Base-by-base conservation (phyloP, 2,797 vertebrate species). In the Paedocypris micromegethes region DNA sequence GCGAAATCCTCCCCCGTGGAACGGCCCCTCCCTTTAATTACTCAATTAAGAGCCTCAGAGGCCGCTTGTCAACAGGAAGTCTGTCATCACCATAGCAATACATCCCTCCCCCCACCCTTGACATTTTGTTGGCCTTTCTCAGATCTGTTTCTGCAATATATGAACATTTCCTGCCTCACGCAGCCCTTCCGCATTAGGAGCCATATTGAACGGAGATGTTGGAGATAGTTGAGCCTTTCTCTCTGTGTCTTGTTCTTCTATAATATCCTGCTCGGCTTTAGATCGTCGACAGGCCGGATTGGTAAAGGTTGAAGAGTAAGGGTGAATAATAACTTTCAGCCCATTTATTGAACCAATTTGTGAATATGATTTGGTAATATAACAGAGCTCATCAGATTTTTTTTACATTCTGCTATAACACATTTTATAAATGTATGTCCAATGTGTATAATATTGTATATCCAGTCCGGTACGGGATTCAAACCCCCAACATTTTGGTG, bases 41-140 rank as follows among this genome's bases (percentile, higher is more conserved):
- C 68, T 72, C 71, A 66, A 67, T 82, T 88, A 85, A 23, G 23
- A 23, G 84, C 80, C 80, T 80, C 77, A 58, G 75, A 78, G 81
- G 83, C 81, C 85, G 84, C 85, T 88, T 87, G 85, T 83, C 81
- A 83, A 85, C 86, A 88, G 85, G 85, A 88, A 84, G 72, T 70
- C 78, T 79, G 73, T 78, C 77, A 82, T 79, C 79, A 39, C 74
- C 58, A 57, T 74, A 68, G 68, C 56, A 61, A 72, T 64, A 62
- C 63, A 67, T 70, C 66, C 71, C 49, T 62, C 75, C 72, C 64
- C 76, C 81, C 79, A 85, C 80, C 79, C 63, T 63, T 87, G 86
- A 81, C 84, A 87, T 86, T 86, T 89, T 66, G 72, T 69, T 85
- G 83, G 74, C 85, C 85, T 86, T 86, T 61, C 70, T 59, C 52